Evolutionary conservation across 2,888 invertebrate genomes (phyloP).

Genomic region (Minunthozetes semirufus): DNA sequence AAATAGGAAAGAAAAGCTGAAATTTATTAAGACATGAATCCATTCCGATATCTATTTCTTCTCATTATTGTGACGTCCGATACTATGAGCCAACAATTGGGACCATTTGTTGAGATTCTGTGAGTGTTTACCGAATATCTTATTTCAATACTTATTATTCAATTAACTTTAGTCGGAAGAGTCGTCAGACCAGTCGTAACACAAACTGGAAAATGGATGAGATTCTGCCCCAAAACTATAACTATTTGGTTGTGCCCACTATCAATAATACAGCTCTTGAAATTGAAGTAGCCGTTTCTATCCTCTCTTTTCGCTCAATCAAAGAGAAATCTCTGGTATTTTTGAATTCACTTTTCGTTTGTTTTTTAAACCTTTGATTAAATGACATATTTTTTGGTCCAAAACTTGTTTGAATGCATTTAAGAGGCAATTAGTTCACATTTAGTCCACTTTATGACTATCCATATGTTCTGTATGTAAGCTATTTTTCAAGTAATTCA

Average conservation of each 20-base stretch:
- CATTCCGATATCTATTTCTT: neutral
- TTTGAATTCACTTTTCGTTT: neutral
- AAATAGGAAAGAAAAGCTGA: neutral
- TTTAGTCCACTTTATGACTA: no score
- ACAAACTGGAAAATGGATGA: conserved; percentile 24
- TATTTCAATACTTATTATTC: neutral
- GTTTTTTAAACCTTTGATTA: no score
- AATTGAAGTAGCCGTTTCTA: neutral
- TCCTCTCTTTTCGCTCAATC: conserved; percentile 18
- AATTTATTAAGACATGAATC: conserved; percentile 21
- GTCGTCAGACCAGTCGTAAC: neutral
- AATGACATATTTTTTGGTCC: no score
- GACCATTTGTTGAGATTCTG: conserved; percentile 19
- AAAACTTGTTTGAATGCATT: no score
- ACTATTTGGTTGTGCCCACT: conserved; percentile 20
- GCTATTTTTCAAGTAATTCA: neutral
- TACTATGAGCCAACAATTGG: conserved; percentile 18
- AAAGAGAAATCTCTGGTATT: conserved; percentile 22
- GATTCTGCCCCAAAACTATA: conserved; percentile 26
- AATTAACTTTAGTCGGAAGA: neutral
- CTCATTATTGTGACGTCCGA: conserved; percentile 6
- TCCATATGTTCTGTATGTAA: no score
- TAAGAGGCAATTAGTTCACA: no score
- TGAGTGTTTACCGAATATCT: neutral
- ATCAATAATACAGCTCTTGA: conserved; percentile 21